Base-by-base conservation (phyloP, 2,113 vertebrate genomes). In the Eptatretus burgeri region DNA sequence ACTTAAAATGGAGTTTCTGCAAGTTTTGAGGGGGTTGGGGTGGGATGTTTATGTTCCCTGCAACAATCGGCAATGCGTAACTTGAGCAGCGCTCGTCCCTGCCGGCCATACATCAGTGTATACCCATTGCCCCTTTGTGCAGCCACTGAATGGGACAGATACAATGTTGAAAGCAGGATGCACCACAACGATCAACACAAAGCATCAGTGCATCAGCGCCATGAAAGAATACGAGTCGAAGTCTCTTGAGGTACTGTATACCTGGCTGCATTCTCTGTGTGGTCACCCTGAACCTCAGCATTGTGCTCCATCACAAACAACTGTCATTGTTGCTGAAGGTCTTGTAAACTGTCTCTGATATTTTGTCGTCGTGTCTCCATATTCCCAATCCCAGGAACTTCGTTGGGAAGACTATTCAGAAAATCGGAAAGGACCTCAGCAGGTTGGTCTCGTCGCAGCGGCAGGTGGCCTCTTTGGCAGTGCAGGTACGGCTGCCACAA, bases 191-290 rank as follows among this genome's bases (percentile, higher is more conserved):
- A 93, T 98, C 76, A 93, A 82, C 69, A 98, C 89, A 62, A 98
- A 95, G 65, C 91, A 98, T 69, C 91, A 98, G 64, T 95, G 91
- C 67, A 95, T 98, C 69, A 95, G 88, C 7, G 91, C 91, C 64
- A 98, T 98, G 91, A 98, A 98, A 69, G 91, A 95, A 62, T 98
- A 95, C 0, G 89, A 98, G 70, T 93, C 84, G 76, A 86, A 86
- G 65, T 85, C 82, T 3, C 69, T 86, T 0, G 83, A 85, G 80
- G 83, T 84, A 62, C 71, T 76, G 63, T 13, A 19, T 60, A 17
- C 20, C 56, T 60, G 56, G 56, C 13, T 60, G 56, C 20, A 60
- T 11, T 17, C 11, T 60, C 20, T 60, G 56, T 13, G 12, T 60
- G n/a, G n/a, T 60, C 12, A 17, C 20, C 13, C 20, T 60, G 20